A percentile compares a stretch with the other conserved stretches of the same genome.
Evolutionary conservation across 2,113 vertebrate species (phyloP).

Genomic region (Oplegnathus fasciatus): DNA sequence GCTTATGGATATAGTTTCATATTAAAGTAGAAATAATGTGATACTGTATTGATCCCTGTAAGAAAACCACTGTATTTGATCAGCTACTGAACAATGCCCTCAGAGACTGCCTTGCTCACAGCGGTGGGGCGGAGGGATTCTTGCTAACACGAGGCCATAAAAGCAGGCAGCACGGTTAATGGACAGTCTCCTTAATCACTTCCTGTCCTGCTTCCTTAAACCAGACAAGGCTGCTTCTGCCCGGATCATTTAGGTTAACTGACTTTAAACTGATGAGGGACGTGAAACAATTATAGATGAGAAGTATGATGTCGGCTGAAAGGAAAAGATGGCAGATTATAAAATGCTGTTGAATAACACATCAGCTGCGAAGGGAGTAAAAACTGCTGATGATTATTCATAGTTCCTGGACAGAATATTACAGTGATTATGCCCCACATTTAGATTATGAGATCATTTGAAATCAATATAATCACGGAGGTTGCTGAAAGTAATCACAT

Average conservation of each 20-base stretch:
- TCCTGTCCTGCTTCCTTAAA: conserved; percentile 48
- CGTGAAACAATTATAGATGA: neutral
- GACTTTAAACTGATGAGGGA: conserved; percentile 17
- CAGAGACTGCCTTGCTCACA: neutral
- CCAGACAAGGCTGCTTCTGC: neutral
- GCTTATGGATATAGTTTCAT: neutral
- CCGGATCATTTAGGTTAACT: conserved; percentile 32
- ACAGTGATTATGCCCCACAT: neutral
- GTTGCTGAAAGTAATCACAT: conserved; percentile 5
- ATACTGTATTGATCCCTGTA: conserved; percentile 6
- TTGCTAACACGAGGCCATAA: conserved; percentile 16
- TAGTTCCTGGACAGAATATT: neutral
- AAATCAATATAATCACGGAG: conserved; percentile 14
- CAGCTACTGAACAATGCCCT: neutral
- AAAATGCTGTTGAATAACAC: neutral
- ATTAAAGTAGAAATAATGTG: neutral
- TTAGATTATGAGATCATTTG: neutral
- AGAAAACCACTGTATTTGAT: neutral
- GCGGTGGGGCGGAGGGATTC: neutral
- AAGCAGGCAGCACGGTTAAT: conserved; percentile 23
- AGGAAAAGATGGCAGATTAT: neutral
- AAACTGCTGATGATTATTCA: neutral
- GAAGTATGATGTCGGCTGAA: neutral
- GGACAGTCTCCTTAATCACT: conserved; percentile 45
- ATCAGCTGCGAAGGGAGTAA: neutral